These are phyloP conservation scores for Hiodon alosoides DNA, from an alignment of 2,113 vertebrate genomes.

Conservation along the genomic window DNA sequence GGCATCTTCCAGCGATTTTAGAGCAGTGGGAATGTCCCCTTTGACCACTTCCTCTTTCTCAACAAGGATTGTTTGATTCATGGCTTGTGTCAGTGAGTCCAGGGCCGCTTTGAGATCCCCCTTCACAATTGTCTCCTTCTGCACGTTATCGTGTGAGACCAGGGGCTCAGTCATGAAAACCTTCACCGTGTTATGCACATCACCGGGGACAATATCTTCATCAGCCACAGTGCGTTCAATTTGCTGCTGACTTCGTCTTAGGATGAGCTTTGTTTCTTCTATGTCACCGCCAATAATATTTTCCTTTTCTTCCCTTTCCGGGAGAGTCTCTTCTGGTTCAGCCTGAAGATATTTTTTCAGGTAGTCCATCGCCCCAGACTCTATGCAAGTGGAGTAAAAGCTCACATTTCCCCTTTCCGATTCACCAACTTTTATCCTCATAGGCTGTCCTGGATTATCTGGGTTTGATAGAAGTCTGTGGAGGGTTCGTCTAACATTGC, in stretches of 20 bases:
- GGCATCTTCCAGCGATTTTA: conserved; percentile 70
- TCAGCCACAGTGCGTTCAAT: conserved; percentile 68
- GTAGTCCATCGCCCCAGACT: conserved; percentile 81
- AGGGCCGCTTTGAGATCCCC: conserved; percentile 74
- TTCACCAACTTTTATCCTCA: conserved; percentile 68
- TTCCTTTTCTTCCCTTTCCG: conserved; percentile 53
- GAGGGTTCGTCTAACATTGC: conserved; percentile 72
- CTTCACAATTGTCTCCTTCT: conserved; percentile 73
- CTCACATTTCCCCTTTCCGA: conserved; percentile 80
- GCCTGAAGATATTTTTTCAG: conserved; percentile 73
- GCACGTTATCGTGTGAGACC: conserved; percentile 45
- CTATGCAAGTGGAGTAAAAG: conserved; percentile 88
- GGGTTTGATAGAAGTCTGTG: conserved; percentile 62
- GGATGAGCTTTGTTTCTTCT: conserved; percentile 69
- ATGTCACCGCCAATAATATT: conserved; percentile 76
- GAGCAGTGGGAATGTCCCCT: conserved; percentile 65
- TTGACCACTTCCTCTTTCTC: conserved; percentile 77
- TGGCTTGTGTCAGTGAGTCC: conserved; percentile 69
- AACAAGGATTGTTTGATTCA: conserved; percentile 63
- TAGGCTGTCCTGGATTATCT: conserved; percentile 50
- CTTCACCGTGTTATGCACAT: conserved; percentile 73
- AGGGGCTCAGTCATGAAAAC: conserved; percentile 73
- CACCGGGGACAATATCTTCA: conserved; percentile 77
- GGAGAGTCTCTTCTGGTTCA: conserved; percentile 55
- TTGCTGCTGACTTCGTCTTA: conserved; percentile 59